These are phyloP conservation scores for Drosophila orena DNA, from an alignment of 1,140 invertebrate species.

Conservation along the genomic window DNA sequence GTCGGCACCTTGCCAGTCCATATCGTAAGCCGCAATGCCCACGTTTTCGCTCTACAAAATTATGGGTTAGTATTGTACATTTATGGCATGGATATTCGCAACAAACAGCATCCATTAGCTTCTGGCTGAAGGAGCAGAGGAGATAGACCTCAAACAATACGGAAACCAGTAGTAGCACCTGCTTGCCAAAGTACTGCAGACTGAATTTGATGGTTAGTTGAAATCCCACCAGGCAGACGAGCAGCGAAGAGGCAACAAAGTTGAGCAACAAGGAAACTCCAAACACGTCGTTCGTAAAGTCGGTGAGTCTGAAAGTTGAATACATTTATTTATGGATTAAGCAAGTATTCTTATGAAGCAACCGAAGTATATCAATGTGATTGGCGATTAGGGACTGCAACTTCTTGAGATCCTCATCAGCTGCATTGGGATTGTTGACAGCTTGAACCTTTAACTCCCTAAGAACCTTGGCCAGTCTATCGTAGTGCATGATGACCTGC, in stretches of 20 bases:
- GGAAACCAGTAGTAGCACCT: conserved; percentile 35
- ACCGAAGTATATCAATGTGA: conserved; percentile 61
- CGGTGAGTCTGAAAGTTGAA: background rate
- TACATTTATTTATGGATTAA: background rate
- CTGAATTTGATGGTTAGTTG: conserved; percentile 53
- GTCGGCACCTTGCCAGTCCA: conserved; percentile 51
- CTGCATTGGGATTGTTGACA: background rate
- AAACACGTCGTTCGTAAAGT: conserved; percentile 53
- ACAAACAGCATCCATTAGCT: conserved; percentile 61
- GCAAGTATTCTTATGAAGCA: background rate
- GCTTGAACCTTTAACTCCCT: conserved; percentile 9
- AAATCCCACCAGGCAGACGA: conserved; percentile 71
- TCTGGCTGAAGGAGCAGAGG: conserved; percentile 55
- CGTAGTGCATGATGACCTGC: conserved; percentile 69
- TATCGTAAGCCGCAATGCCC: conserved; percentile 41
- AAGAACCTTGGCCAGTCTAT: conserved; percentile 38
- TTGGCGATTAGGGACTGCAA: conserved; percentile 46
- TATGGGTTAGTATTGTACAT: accelerated
- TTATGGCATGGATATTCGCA: background rate
- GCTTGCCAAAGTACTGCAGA: conserved; percentile 28
- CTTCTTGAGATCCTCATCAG: conserved; percentile 20
- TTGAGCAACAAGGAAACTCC: conserved; percentile 62
- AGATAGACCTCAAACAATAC: conserved; percentile 44
- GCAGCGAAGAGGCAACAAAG: conserved; percentile 55
- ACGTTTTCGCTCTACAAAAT: conserved; percentile 44